Base-by-base conservation (phyloP, 2,888 invertebrate species). In the Resseliella maxima region DNA sequence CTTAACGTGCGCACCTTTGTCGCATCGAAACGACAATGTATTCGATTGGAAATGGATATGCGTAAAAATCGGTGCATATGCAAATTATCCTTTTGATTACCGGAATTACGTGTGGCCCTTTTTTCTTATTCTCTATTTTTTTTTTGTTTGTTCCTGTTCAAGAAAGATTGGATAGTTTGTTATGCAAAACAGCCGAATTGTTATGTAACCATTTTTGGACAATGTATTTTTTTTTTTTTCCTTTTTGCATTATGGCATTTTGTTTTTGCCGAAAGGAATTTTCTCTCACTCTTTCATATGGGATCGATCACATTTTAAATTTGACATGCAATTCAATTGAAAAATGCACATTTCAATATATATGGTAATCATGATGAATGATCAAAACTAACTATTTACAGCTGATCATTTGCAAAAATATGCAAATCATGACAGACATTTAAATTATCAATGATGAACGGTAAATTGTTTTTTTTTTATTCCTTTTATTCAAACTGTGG, bases 131-230 rank as follows among this genome's bases (percentile, higher is more conserved):
- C 10, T 18, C 2, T 21, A 50, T 18, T 12, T 50, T 41, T 50
- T 50, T 21, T 59, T 24, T 5, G 5, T 45, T 3, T 59, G 12
- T 27, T 59, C 24, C 50, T 8, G 3, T 50, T 59, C n/a, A n/a
- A n/a, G n/a, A 59, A 59, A 59, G 59, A 72, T 15, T 35, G 31
- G 72, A 72, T 31, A 72, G 72, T 72, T 72, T 72, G 18, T 72
- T 72, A 72, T 72, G 72, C 72, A 72, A 72, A 72, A 59, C 24
- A 59, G 59, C 24, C 24, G 3, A 6, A 24, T 8, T 27, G 35
- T 72, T 72, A 72, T 35, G 72, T 31, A 27, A 72, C n/a, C n/a
- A n/a, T 72, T 72, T 72, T 59, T 72, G 72, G 72, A 15, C 72
- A 35, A 72, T 50, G 24, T n/a, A n/a, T n/a, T n/a, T n/a, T n/a